These are phyloP conservation scores for Formica exsecta DNA, from an alignment of 1,140 invertebrate species.

Conservation along the genomic window DNA sequence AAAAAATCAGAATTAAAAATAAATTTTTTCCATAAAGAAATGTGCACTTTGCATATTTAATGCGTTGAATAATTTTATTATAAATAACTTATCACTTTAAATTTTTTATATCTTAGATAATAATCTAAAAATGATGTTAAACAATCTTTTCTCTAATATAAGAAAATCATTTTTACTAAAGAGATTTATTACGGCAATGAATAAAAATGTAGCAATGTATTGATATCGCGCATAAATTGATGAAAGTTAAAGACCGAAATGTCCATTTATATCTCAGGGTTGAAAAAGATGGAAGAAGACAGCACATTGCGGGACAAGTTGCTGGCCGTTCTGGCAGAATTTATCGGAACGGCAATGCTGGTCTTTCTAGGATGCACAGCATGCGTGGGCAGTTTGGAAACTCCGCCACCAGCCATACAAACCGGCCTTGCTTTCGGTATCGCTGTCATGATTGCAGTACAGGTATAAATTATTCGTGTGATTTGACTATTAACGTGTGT, in stretches of 20 bases:
- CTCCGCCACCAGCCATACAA: conserved; percentile 85
- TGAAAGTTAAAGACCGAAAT: neutral
- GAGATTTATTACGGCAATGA: neutral
- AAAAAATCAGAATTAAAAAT: neutral
- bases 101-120: neutral
- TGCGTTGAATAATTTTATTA: neutral
- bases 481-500: neutral
- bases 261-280: conserved; percentile 68
- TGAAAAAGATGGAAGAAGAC: conserved; percentile 76
- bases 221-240: neutral
- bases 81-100: neutral
- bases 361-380: conserved; percentile 92
- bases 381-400: conserved; percentile 85
- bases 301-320: conserved; percentile 79
- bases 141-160: neutral
- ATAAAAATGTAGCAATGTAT: neutral
- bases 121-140: neutral
- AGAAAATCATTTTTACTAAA: neutral
- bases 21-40: neutral
- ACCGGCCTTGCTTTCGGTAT: conserved; percentile 90
- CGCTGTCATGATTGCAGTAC: conserved; percentile 89
- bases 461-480: conserved; percentile 81
- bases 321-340: conserved; percentile 87
- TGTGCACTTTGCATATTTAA: neutral
- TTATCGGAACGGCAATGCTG: conserved; percentile 91